Conservation (phyloP, 37 sponge, comb jelly and placozoan genomes). For the Petrosia ficiformis region DNA sequence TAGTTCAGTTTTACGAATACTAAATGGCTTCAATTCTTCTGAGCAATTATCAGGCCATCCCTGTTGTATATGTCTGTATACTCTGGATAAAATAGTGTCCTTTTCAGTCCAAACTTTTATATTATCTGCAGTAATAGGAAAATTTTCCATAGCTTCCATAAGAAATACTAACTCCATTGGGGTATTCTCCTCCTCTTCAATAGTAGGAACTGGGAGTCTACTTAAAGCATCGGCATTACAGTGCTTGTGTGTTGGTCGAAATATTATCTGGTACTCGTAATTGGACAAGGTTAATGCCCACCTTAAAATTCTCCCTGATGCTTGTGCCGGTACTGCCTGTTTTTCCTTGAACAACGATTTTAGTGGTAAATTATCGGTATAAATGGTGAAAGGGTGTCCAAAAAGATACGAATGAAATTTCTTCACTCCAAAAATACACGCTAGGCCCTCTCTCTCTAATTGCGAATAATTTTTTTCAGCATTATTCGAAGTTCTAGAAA, state of each 20-base stretch:
- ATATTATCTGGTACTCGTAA: conserved; percentile 23
- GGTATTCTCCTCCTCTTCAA: neutral
- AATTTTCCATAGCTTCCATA: conserved; percentile 2
- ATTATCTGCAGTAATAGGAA: neutral
- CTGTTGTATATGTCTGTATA: neutral
- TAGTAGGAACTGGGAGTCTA: conserved; percentile 13
- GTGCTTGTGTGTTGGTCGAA: conserved; percentile 10
- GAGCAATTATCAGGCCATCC: no score
- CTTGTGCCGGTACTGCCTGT: conserved; percentile 2
- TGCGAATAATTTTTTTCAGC: conserved; percentile 5
- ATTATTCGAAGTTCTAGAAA: no score
- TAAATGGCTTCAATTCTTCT: neutral
- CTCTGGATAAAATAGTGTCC: conserved; percentile 11
- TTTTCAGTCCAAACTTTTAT: neutral
- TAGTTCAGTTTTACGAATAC: neutral
- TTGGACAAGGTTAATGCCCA: conserved; percentile 10
- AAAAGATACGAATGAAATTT: no score
- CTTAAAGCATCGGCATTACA: conserved; percentile 18
- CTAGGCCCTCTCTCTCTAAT: no score
- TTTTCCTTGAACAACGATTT: no score
- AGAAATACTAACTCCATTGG: conserved; percentile 16
- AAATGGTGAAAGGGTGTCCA: no score
- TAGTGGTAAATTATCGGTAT: no score
- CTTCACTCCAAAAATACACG: no score
- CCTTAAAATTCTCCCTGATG: conserved; percentile 2